phyloP scores from a whole-genome alignment of 2,113 vertebrate genomes.

The Petaurus breviceps region DNA sequence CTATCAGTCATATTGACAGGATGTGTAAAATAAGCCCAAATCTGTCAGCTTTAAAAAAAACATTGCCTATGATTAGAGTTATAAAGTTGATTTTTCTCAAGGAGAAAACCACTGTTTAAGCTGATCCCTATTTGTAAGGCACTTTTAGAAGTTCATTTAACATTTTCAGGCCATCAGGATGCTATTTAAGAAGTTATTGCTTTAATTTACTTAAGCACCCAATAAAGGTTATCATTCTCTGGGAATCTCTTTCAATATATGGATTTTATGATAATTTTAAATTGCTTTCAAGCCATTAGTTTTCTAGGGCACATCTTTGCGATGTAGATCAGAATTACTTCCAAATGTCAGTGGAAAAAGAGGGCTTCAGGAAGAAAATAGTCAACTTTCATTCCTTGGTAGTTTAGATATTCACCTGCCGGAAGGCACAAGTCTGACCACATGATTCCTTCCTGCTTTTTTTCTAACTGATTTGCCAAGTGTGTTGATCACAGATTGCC shows the following conservation, averaged over 20 bases:
- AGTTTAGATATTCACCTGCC: neutral
- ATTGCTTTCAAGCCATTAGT: conserved; percentile 2
- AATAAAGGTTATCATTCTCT: neutral
- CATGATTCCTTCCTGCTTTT: neutral
- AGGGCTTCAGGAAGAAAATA: neutral
- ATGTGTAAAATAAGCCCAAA: neutral
- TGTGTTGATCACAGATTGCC: neutral
- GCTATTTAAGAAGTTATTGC: neutral
- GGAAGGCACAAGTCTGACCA: neutral
- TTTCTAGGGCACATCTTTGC: neutral
- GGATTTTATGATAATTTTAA: neutral
- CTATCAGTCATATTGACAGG: neutral
- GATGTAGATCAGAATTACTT: neutral
- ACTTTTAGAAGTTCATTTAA: neutral
- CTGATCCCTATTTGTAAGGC: neutral
- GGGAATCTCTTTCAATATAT: neutral
- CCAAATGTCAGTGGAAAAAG: neutral
- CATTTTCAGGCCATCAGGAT: neutral
- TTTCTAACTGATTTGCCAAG: neutral
- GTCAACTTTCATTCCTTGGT: neutral
- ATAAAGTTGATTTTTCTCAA: neutral
- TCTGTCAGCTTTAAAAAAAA: neutral
- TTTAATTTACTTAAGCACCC: neutral
- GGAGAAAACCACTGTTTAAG: neutral
- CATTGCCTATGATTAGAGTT: neutral